A percentile compares a stretch with the other conserved stretches of the same genome.
Evolutionary conservation across 1,140 invertebrate species (phyloP).

Genomic region (Popillia japonica): DNA sequence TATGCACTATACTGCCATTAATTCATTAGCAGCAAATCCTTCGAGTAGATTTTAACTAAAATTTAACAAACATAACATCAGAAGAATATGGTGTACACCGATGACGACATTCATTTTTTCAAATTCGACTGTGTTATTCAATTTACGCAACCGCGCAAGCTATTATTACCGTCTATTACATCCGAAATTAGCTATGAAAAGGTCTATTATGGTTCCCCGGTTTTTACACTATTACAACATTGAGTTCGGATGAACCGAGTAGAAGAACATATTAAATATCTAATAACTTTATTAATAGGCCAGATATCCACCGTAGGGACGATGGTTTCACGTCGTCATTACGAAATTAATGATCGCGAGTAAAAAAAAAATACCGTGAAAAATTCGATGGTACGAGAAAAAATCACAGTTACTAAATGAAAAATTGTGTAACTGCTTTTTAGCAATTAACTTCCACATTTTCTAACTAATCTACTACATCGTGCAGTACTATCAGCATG

Average conservation of each 20-base stretch:
- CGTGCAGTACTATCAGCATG: neutral
- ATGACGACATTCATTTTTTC: neutral
- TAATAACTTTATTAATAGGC: constrained; percentile 12
- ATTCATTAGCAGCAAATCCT: no score
- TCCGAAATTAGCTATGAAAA: neutral
- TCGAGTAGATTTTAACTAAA: neutral
- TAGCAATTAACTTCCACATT: neutral
- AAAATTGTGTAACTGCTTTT: constrained; percentile 18
- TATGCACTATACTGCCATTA: neutral
- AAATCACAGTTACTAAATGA: neutral
- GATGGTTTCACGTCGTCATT: constrained; percentile 2
- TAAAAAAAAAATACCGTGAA: constrained; percentile 1
- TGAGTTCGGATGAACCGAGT: neutral
- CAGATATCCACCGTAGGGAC: neutral
- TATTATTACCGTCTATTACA: neutral
- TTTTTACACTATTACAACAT: constrained; percentile 15
- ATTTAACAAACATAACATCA: neutral
- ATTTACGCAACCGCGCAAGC: neutral
- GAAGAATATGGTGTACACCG: neutral
- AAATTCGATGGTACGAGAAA: neutral
- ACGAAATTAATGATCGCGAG: neutral
- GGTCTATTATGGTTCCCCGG: neutral
- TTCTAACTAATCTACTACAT: neutral
- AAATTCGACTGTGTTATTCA: neutral
- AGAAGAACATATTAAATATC: neutral